Percentiles rank a stretch among this genome's conserved stretches.
Conservation (phyloP, 2,113 vertebrate genomes). For the Leucosticte australis region DNA sequence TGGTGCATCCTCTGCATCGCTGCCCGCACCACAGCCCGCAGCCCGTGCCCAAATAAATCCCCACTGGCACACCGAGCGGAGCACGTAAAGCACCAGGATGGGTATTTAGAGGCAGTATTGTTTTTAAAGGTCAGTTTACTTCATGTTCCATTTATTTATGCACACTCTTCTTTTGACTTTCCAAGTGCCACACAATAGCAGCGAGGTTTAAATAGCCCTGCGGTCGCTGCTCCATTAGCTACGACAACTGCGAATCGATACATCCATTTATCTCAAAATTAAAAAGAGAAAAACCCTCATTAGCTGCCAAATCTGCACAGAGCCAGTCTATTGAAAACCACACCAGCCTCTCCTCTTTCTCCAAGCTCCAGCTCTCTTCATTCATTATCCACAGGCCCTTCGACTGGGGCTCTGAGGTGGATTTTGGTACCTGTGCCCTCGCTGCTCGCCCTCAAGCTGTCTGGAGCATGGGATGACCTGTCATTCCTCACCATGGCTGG, state of each 20-base stretch:
- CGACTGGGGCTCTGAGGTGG: background rate
- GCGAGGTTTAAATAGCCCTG: constrained; percentile 60
- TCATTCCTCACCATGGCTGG: background rate
- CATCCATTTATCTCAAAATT: constrained; percentile 69
- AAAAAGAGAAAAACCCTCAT: constrained; percentile 68
- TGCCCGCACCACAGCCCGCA: accelerated
- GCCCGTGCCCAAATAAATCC: background rate
- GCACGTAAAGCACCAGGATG: background rate
- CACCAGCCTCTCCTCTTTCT: background rate
- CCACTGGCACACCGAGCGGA: background rate
- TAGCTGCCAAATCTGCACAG: constrained; percentile 54
- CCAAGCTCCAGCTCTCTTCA: background rate
- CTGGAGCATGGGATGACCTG: background rate
- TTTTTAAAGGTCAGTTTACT: constrained; percentile 70
- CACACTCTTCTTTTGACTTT: constrained; percentile 54
- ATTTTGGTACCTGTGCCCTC: background rate
- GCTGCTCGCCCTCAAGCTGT: background rate
- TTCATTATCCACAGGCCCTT: background rate
- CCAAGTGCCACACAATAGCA: constrained; percentile 38
- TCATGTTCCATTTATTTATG: constrained; percentile 66
- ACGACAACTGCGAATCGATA: constrained; percentile 63
- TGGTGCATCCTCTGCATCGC: accelerated
- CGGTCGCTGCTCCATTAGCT: constrained; percentile 63
- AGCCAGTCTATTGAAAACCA: background rate
- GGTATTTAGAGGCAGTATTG: constrained; percentile 48